Evolutionary conservation across 2,888 invertebrate genomes (phyloP).

Genomic region (Trissolcus brochymenae): DNA sequence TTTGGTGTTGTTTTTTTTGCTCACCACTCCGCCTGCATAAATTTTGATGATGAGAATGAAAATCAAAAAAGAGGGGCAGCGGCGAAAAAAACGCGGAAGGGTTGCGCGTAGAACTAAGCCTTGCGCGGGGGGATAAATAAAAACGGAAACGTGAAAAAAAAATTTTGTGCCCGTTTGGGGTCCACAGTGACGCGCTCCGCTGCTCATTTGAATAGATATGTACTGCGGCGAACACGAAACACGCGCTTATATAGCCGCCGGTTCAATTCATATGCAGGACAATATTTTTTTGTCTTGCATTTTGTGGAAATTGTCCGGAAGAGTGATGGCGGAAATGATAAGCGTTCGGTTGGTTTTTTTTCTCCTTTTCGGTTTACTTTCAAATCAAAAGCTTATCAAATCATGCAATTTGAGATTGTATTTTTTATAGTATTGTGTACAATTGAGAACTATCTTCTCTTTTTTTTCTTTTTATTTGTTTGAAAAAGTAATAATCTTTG

Average conservation of each 20-base stretch:
- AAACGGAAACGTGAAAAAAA: conserved; percentile 71
- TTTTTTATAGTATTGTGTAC: neutral
- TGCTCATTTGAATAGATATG: conserved; percentile 72
- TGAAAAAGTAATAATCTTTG: neutral
- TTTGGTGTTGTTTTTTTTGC: conserved; percentile 64
- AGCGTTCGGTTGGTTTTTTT: conserved; percentile 3
- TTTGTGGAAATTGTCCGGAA: conserved; percentile 33
- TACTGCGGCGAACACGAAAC: conserved; percentile 27
- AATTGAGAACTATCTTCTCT: neutral
- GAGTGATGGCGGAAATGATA: conserved; percentile 31
- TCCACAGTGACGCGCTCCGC: conserved; percentile 47
- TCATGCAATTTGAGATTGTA: neutral
- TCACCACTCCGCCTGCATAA: conserved; percentile 43
- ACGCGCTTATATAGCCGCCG: conserved; percentile 35
- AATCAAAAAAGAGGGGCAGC: conserved; percentile 38
- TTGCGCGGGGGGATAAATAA: conserved; percentile 64
- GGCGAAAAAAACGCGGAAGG: conserved; percentile 65
- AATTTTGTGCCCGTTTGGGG: conserved; percentile 29
- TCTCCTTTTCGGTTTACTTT: conserved; percentile 7
- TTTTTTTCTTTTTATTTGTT: neutral
- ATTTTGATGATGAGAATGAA: conserved; percentile 42
- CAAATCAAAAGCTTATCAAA: neutral
- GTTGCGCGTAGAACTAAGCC: conserved; percentile 19
- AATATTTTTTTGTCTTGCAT: conserved; percentile 32
- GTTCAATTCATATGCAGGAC: conserved; percentile 36